Percentiles rank a stretch among this genome's conserved stretches.
Evolutionary conservation across 92 coral and sea anemone genomes (phyloP).

Genomic region (Parazoanthus atlanticus): DNA sequence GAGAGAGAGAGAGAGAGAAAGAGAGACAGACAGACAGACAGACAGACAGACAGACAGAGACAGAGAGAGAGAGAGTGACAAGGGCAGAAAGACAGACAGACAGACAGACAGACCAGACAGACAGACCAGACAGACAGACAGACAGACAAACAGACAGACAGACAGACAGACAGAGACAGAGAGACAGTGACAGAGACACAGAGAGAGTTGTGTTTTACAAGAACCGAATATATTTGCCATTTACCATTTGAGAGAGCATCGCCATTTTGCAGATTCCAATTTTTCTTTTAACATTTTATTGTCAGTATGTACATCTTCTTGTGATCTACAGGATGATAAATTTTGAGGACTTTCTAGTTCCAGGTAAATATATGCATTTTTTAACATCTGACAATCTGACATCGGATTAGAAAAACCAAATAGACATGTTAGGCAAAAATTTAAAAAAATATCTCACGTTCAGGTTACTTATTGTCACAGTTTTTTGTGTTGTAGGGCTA

Average conservation of each 20-base stretch:
- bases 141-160: too few species aligned
- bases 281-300: neutral
- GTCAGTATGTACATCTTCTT: neutral
- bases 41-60: neutral
- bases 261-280: too few species aligned
- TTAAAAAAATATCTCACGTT: too few species aligned
- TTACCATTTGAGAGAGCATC: too few species aligned
- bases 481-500: too few species aligned
- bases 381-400: neutral
- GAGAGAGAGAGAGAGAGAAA: neutral
- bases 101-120: neutral
- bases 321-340: neutral
- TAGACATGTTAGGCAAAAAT: neutral
- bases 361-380: neutral
- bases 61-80: too few species aligned
- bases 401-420: neutral
- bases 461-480: too few species aligned
- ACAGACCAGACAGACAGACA: too few species aligned
- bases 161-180: too few species aligned
- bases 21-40: neutral
- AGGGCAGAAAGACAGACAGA: too few species aligned
- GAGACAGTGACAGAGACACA: neutral
- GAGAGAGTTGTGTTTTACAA: neutral
- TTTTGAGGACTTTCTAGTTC: neutral
- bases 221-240: neutral